A percentile compares a stretch with the other conserved stretches of the same genome.
These are phyloP conservation scores for Bufo bufo DNA, from an alignment of 2,113 vertebrate species.

Conservation along the genomic window DNA sequence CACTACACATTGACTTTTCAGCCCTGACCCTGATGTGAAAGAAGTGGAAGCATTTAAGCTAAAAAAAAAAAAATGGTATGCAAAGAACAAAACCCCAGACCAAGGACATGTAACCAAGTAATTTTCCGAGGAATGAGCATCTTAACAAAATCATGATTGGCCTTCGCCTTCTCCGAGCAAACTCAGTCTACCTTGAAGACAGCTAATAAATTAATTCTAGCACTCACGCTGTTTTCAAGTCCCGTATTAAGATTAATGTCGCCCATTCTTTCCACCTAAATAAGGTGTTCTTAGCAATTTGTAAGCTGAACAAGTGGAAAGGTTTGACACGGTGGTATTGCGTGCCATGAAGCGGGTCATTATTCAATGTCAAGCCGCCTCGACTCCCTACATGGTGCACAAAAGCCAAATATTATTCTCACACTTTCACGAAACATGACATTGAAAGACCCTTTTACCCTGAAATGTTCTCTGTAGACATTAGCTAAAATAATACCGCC, in stretches of 20 bases:
- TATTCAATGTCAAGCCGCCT: constrained; percentile 41
- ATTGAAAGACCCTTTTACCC: constrained; percentile 22
- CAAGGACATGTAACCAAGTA: constrained; percentile 6
- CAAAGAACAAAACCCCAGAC: background rate
- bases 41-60: background rate
- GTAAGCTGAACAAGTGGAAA: constrained; percentile 42
- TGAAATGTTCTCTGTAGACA: background rate
- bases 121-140: constrained; percentile 48
- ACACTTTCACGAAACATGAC: constrained; percentile 19
- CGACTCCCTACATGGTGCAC: background rate
- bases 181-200: constrained; percentile 43
- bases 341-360: constrained; percentile 17
- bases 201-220: background rate
- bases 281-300: constrained; percentile 51
- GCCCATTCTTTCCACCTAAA: constrained; percentile 39
- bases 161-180: constrained; percentile 30
- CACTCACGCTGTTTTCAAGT: background rate
- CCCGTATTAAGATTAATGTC: constrained; percentile 15
- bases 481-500: background rate
- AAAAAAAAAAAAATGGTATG: constrained; percentile 2
- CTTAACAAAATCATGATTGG: constrained; percentile 53
- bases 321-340: constrained; percentile 24
- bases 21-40: background rate
- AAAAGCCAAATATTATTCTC: constrained; percentile 46
- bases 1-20: background rate